Evolutionary conservation across 2,888 invertebrate species (phyloP), one percentile per base, ranked within the genome.

Genomic region (Portevinia maculata): DNA sequence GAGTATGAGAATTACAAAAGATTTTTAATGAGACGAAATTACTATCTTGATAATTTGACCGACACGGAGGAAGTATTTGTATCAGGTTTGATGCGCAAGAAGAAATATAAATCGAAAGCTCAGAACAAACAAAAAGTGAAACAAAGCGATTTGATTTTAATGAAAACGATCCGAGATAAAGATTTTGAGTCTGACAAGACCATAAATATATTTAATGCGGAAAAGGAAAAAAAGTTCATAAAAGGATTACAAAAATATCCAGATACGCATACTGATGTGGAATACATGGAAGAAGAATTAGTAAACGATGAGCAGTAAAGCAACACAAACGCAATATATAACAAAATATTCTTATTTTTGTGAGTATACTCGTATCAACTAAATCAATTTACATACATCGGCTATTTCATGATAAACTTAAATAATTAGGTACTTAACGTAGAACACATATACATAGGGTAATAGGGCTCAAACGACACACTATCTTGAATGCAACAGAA

Each of bases 251-350:
- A 89, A 53, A 90, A 89, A 65, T 86, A 86, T 15, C 87, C 88
- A 28, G 92, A 92, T 64, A 88, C 88, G 24, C 88, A 90, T 57
- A 93, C 93, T 3, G 93, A 93, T 87, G 88, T 92, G 59, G 93
- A 93, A 87, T 93, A 92, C 86, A 87, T 92, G 57, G 91, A 91
- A 52, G 90, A 90, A 67, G 90, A 90, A 79, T 86, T 87, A 53
- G 86, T 86, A 21, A 71, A 52, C 37, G 55, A 67, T 3, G 67
- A 65, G 6, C 13, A 84, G n/a, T 65, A 78, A 55, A 19, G 8
- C 8, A 30, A 48, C 24, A 44, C 15, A 24, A 13, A 55, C 11
- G 32, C 19, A 59, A 15, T 21, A 7, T 4, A 4, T 13, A 28
- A 32, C 34, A 17, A 39, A n/a, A 9, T 24, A 32, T 2, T 30